These are phyloP conservation scores for Oscheius sp. DNA, from an alignment of 2,888 invertebrate genomes.

Conservation along the genomic window DNA sequence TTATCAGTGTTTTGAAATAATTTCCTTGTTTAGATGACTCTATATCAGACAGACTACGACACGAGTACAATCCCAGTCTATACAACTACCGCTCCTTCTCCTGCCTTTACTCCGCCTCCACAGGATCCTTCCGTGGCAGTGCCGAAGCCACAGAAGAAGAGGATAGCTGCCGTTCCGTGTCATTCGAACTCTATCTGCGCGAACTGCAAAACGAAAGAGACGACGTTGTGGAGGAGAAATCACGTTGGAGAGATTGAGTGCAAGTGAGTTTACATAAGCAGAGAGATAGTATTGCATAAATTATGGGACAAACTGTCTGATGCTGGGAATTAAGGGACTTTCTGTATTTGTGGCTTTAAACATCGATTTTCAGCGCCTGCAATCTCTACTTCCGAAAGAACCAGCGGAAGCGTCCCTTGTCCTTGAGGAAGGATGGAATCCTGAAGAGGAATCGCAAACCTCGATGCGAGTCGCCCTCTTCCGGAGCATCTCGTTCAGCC, in stretches of 20 bases:
- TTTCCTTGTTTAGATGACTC: slow-evolving; percentile 19
- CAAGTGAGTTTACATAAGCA: slow-evolving; percentile 48
- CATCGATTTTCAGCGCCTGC: slow-evolving; percentile 52
- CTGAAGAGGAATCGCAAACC: slow-evolving; percentile 61
- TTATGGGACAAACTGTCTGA: too few relatives aligned
- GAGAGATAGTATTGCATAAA: too few relatives aligned
- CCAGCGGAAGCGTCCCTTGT: slow-evolving; percentile 51
- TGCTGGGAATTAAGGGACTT: too few relatives aligned
- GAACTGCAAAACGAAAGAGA: slow-evolving; percentile 62
- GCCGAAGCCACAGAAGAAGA: slow-evolving; percentile 52
- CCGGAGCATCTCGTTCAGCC: slow-evolving; percentile 7
- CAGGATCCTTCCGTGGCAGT: slow-evolving; percentile 57
- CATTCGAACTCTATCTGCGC: slow-evolving; percentile 63
- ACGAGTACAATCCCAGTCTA: neutral
- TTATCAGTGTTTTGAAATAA: neutral
- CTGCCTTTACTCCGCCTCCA: slow-evolving; percentile 56
- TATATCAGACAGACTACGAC: slow-evolving; percentile 28
- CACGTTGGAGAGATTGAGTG: slow-evolving; percentile 59
- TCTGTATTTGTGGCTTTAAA: neutral
- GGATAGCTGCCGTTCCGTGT: slow-evolving; percentile 55
- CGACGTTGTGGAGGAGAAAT: slow-evolving; percentile 60
- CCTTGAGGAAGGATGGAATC: slow-evolving; percentile 56
- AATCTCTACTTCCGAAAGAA: slow-evolving; percentile 61
- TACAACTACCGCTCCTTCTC: slow-evolving; percentile 7
- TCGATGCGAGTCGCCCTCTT: slow-evolving; percentile 51